Evolutionary conservation across 2,888 invertebrate genomes (phyloP).

Genomic region (Muschampia plurimacula): DNA sequence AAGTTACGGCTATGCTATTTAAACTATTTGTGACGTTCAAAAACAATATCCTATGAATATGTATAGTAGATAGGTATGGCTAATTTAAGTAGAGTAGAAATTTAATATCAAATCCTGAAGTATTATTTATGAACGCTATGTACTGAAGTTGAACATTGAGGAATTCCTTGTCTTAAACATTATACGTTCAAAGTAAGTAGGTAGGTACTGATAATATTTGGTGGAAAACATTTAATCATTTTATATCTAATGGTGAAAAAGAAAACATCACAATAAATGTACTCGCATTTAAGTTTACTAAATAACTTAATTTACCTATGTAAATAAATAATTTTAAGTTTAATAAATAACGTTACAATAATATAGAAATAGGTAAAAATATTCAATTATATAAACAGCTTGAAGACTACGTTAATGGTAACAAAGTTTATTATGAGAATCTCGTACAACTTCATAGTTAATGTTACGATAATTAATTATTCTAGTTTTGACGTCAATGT

Average conservation of each 20-base stretch:
- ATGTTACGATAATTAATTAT: neutral
- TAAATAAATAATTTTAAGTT: neutral
- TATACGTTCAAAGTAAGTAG: neutral
- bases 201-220: neutral
- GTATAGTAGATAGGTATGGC: neutral
- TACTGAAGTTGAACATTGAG: too few species aligned
- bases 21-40: neutral
- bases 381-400: too few species aligned
- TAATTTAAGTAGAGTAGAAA: constrained; percentile 14
- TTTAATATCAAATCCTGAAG: constrained; percentile 21
- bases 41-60: neutral
- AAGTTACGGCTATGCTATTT: neutral
- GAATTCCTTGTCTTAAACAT: neutral
- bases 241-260: too few species aligned
- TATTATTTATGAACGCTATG: constrained; percentile 2
- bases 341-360: too few species aligned
- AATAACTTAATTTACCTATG: neutral
- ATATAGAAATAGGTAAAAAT: too few species aligned
- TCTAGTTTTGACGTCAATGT: constrained; percentile 3
- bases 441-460: neutral
- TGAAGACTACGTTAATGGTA: neutral
- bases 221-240: too few species aligned
- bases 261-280: too few species aligned
- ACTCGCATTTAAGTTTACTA: neutral
- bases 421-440: neutral